phyloP scores from a whole-genome alignment of 2,888 invertebrate species.

The Tachystola acroxantha region DNA sequence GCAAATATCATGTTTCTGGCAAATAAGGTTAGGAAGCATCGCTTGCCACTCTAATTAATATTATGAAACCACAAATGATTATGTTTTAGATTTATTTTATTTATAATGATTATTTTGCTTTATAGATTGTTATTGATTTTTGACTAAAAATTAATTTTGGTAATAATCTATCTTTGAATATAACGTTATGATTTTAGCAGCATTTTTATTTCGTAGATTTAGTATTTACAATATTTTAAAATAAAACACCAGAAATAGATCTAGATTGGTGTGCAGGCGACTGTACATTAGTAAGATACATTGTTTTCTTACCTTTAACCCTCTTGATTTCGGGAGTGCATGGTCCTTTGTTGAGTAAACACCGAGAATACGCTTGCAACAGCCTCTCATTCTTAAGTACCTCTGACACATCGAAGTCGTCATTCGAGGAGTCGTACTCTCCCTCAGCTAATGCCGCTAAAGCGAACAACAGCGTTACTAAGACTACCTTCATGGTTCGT shows the following conservation, averaged over 20 bases:
- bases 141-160: no score
- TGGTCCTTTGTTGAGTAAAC: constrained; percentile 80
- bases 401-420: constrained; percentile 82
- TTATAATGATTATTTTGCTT: not conserved
- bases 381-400: constrained; percentile 82
- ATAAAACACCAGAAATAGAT: no score
- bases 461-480: constrained; percentile 37
- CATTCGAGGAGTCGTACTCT: constrained; percentile 80
- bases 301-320: constrained; percentile 85
- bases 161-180: not conserved
- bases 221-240: no score
- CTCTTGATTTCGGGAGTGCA: constrained; percentile 85
- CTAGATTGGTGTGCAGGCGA: no score
- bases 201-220: not conserved
- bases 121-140: no score
- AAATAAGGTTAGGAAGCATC: no score
- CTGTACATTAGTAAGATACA: no score
- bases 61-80: no score
- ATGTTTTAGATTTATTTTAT: no score
- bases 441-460: constrained; percentile 40
- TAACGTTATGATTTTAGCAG: not conserved
- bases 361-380: constrained; percentile 82
- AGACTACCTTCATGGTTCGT: constrained; percentile 38
- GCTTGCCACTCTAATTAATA: no score
- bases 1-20: no score